Evolutionary conservation across 1,140 invertebrate species (phyloP).

Genomic region (Neodiprion pinetum): DNA sequence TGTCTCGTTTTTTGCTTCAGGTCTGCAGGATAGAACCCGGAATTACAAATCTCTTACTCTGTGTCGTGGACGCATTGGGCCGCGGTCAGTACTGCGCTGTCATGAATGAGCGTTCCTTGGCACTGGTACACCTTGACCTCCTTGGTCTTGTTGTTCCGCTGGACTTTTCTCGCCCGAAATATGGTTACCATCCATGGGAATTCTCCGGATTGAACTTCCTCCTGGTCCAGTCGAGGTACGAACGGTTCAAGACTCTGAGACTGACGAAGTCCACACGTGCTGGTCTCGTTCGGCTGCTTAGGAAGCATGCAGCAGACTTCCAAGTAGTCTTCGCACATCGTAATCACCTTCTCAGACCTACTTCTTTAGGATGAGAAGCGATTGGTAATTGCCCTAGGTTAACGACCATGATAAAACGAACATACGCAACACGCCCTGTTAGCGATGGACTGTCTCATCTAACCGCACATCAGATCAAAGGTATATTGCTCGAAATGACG

Average conservation of each 20-base stretch:
- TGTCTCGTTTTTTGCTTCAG: too few species aligned
- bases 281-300: neutral
- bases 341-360: neutral
- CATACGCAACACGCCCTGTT: too few species aligned
- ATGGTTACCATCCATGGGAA: constrained; percentile 51
- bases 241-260: neutral
- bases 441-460: too few species aligned
- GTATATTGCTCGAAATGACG: too few species aligned
- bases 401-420: too few species aligned
- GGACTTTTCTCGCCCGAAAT: neutral
- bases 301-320: neutral
- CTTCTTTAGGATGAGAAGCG: too few species aligned
- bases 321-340: neutral
- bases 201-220: constrained; percentile 47
- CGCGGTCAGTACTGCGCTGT: constrained; percentile 42
- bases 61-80: constrained; percentile 34
- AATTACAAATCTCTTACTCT: neutral
- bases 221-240: neutral
- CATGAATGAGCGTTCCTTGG: constrained; percentile 48
- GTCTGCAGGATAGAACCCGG: too few species aligned
- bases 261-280: neutral
- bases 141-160: neutral
- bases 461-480: too few species aligned
- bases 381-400: too few species aligned
- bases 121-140: constrained; percentile 35